These are phyloP conservation scores for Acanthosepion lycidas DNA, from an alignment of 2,888 invertebrate species.

Conservation along the genomic window DNA sequence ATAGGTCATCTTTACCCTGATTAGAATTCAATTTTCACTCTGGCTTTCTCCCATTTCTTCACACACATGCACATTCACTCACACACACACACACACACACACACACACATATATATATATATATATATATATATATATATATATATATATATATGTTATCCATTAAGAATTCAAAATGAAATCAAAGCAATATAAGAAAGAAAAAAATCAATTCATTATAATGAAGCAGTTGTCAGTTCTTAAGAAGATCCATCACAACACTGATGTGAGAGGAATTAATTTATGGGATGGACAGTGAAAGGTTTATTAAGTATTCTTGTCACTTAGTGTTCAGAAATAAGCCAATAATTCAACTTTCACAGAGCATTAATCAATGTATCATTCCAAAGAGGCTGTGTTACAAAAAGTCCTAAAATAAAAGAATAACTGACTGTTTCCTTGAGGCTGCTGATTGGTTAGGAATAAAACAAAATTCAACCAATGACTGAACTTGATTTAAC, in stretches of 20 bases:
- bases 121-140: no score
- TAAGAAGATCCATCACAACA: not conserved
- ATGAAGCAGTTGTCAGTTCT: not conserved
- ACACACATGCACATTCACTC: no score
- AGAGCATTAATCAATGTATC: not conserved
- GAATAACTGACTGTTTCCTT: not conserved
- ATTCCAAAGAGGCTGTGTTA: not conserved
- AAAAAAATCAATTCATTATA: not conserved
- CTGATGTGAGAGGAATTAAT: conserved; percentile 14
- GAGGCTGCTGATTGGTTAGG: not conserved
- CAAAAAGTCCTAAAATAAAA: not conserved
- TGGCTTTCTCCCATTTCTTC: no score
- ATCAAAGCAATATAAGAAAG: not conserved
- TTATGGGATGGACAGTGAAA: not conserved
- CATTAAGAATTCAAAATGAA: not conserved
- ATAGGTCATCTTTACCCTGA: no score
- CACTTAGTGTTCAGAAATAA: conserved; percentile 1
- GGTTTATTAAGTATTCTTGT: conserved; percentile 33
- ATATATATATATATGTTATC: no score
- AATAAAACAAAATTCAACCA: not conserved
- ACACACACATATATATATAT: no score
- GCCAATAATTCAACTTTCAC: not conserved
- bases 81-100: no score
- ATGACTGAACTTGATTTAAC: not conserved
- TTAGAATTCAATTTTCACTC: no score